Percentiles rank a stretch among this genome's conserved stretches.
These are phyloP conservation scores for Patella depressa DNA, from an alignment of 2,888 invertebrate genomes.

Conservation along the genomic window DNA sequence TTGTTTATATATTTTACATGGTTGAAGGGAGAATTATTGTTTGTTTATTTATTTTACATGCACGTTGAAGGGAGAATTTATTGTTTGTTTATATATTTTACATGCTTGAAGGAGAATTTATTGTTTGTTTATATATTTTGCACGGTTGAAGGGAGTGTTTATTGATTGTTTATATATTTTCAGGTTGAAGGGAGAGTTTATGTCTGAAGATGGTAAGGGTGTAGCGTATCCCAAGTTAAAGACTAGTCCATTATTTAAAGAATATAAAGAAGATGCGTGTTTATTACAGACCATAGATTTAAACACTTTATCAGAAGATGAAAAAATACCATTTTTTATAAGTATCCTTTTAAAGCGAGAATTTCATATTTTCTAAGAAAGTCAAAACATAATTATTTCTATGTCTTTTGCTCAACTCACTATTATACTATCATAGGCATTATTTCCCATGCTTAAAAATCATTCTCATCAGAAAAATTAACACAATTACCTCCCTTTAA, in stretches of 20 bases:
- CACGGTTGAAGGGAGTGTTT: background rate
- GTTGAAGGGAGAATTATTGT: too few species aligned
- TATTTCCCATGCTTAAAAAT: too few species aligned
- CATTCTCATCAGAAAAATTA: too few species aligned
- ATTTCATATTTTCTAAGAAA: too few species aligned
- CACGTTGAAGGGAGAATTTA: too few species aligned
- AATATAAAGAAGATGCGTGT: conserved; percentile 46
- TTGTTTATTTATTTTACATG: too few species aligned
- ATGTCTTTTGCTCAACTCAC: too few species aligned
- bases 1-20: too few species aligned
- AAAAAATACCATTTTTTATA: conserved; percentile 67
- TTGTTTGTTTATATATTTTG: background rate
- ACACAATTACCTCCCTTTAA: too few species aligned
- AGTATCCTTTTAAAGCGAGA: conserved; percentile 61
- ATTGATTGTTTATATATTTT: conserved; percentile 20
- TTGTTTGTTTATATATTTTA: too few species aligned
- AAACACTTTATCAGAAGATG: conserved; percentile 47
- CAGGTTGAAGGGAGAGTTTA: conserved; percentile 61
- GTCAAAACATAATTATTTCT: too few species aligned
- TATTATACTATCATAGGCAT: too few species aligned
- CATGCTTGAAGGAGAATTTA: background rate
- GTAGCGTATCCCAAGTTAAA: conserved; percentile 53
- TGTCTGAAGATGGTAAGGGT: conserved; percentile 51
- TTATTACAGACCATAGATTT: conserved; percentile 50
- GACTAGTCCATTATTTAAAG: conserved; percentile 45